These are phyloP conservation scores for Philopedon plagiatum DNA, from an alignment of 2,888 invertebrate species.

Conservation along the genomic window DNA sequence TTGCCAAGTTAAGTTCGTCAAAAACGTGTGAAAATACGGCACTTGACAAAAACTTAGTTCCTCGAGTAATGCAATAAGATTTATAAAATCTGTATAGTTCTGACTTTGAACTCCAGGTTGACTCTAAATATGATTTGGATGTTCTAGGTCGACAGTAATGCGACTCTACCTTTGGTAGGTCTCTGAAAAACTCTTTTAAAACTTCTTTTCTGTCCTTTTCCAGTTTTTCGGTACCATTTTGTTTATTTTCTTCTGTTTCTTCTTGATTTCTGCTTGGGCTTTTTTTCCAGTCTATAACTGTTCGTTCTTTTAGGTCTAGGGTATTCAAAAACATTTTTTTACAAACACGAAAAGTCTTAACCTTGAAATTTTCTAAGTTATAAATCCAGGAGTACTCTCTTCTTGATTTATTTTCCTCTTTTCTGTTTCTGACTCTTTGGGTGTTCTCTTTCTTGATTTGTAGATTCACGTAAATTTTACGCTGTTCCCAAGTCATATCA, in stretches of 20 bases:
- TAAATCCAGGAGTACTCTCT: not conserved
- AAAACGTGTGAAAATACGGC: no score
- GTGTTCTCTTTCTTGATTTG: not conserved
- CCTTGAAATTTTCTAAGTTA: not conserved
- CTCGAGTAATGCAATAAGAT: no score
- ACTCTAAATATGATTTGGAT: no score
- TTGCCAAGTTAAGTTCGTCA: no score
- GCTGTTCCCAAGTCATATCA: not conserved
- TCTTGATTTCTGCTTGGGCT: not conserved
- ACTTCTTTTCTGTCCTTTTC: not conserved
- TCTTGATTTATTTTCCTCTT: not conserved
- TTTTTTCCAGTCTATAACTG: not conserved
- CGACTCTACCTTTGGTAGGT: no score
- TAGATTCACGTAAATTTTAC: not conserved
- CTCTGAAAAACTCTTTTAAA: no score
- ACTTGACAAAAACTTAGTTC: no score
- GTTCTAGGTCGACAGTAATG: no score
- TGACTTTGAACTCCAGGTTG: no score
- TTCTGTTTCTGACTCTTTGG: not conserved
- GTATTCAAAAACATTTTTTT: conserved; percentile 21
- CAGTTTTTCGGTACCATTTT: not conserved
- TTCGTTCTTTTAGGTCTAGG: not conserved
- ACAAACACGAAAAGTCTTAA: conserved; percentile 8
- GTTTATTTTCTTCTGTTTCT: not conserved
- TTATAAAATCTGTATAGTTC: no score